Percentiles rank a stretch among this genome's conserved stretches.
These are phyloP conservation scores for Trypoxylus dichotomus DNA, from an alignment of 1,140 invertebrate genomes.

Conservation along the genomic window DNA sequence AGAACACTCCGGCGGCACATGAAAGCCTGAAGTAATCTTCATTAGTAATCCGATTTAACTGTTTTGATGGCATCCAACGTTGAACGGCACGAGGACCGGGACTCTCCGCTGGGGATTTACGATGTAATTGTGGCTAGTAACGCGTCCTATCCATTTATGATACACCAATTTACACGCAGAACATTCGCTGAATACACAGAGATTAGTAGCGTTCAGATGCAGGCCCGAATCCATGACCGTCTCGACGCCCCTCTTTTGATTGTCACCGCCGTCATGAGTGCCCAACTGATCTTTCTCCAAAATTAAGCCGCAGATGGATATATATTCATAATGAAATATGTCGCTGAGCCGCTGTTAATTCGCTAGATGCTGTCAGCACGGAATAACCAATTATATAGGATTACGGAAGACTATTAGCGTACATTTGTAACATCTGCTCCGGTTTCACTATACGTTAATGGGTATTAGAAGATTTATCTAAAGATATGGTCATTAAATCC, in stretches of 20 bases:
- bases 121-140: conserved; percentile 21
- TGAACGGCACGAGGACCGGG: neutral
- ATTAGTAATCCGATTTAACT: conserved; percentile 21
- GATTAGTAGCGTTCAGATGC: neutral
- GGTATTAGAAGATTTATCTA: neutral
- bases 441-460: neutral
- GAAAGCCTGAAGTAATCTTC: conserved; percentile 18
- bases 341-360: neutral
- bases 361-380: neutral
- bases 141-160: conserved; percentile 20
- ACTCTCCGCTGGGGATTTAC: conserved; percentile 17
- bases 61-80: conserved; percentile 20
- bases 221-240: neutral
- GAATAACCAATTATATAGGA: conserved; percentile 13
- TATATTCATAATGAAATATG: conserved; percentile 16
- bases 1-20: conserved; percentile 2
- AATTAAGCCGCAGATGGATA: conserved; percentile 20
- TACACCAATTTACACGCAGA: conserved; percentile 14
- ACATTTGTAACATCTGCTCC: neutral
- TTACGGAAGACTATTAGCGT: neutral
- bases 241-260: neutral
- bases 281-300: conserved; percentile 14
- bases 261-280: neutral
- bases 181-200: conserved; percentile 10
- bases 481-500: neutral